phyloP scores from a whole-genome alignment of 2,888 invertebrate species.

The Dorcus parallelipipedus region DNA sequence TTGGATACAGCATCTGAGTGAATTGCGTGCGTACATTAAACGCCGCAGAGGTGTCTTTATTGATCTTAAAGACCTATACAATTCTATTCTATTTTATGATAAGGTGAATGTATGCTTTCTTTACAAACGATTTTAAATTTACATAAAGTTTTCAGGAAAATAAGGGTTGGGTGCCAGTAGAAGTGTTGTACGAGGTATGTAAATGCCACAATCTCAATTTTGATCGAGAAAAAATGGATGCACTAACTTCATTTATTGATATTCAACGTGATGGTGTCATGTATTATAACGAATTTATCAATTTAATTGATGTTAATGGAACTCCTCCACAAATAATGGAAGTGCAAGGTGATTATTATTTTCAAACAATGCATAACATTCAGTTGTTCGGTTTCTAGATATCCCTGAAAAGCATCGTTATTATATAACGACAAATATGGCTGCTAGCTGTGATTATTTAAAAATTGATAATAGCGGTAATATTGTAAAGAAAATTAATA shows the following conservation, averaged over 20 bases:
- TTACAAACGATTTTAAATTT: not conserved
- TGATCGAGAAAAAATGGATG: conserved; percentile 52
- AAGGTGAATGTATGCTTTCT: conserved; percentile 25
- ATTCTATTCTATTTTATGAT: conserved; percentile 36
- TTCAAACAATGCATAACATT: not conserved
- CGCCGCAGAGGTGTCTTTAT: conserved; percentile 27
- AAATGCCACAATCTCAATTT: conserved; percentile 48
- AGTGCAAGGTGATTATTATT: not conserved
- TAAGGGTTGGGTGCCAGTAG: conserved; percentile 50
- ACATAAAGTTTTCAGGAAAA: conserved; percentile 38
- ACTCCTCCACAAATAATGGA: not conserved
- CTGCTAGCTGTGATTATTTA: conserved; percentile 37
- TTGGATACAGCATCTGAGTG: conserved; percentile 52
- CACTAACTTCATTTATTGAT: conserved; percentile 49
- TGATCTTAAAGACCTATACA: conserved; percentile 32
- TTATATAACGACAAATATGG: conserved; percentile 38
- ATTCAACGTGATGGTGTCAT: conserved; percentile 51
- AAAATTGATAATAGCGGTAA: conserved; percentile 39
- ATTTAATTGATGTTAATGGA: conserved; percentile 50
- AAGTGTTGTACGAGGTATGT: conserved; percentile 50
- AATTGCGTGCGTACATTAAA: conserved; percentile 45
- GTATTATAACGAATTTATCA: conserved; percentile 53
- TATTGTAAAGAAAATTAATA: conserved; percentile 2
- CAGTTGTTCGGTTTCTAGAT: conserved; percentile 28
- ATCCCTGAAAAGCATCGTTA: conserved; percentile 34